Evolutionary conservation across 2,888 invertebrate species (phyloP).

Genomic region (Limnephilus marmoratus): DNA sequence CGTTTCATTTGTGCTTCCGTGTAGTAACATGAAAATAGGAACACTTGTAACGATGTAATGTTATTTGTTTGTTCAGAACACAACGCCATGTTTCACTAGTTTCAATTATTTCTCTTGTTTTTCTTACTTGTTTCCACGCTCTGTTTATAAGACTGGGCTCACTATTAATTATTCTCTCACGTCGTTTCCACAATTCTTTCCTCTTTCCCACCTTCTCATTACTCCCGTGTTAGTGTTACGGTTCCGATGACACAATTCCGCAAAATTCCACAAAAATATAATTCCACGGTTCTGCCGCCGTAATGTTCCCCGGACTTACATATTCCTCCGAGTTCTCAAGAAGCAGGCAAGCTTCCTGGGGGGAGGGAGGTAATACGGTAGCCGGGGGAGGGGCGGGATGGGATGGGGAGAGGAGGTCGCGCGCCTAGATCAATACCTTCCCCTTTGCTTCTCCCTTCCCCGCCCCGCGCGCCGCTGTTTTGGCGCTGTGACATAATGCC

Average conservation of each 20-base stretch:
- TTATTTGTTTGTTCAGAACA: background rate
- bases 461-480: constrained; percentile 41
- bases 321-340: constrained; percentile 37
- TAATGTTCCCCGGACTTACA: constrained; percentile 30
- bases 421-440: constrained; percentile 52
- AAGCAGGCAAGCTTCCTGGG: constrained; percentile 15
- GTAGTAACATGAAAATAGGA: background rate
- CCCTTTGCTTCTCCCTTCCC: background rate
- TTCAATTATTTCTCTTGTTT: background rate
- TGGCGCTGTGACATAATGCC: constrained; percentile 47
- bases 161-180: constrained; percentile 28
- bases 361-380: background rate
- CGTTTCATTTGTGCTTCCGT: background rate
- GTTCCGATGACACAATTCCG: constrained; percentile 6
- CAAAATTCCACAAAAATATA: constrained; percentile 17
- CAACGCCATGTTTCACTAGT: background rate
- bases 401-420: constrained; percentile 17
- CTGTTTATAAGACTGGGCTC: constrained; percentile 2
- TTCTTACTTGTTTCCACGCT: background rate
- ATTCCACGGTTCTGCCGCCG: background rate
- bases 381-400: background rate
- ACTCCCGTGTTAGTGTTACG: background rate
- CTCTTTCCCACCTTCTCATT: constrained; percentile 23
- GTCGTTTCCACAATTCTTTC: constrained; percentile 21
- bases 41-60: background rate